These are phyloP conservation scores for Aphelinus certus DNA, from an alignment of 1,140 invertebrate species.

Conservation along the genomic window DNA sequence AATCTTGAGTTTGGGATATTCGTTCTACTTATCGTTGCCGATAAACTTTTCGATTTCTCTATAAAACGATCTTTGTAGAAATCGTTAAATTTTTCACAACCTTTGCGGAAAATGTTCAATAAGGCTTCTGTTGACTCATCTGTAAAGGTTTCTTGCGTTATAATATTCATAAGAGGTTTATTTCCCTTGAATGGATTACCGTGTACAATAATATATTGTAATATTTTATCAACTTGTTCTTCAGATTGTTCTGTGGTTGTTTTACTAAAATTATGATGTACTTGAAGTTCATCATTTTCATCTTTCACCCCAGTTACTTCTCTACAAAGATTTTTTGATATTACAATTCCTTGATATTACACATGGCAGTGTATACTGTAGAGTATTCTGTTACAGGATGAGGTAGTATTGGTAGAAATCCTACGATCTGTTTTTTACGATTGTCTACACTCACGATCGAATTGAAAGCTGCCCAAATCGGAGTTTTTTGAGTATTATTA, in stretches of 20 bases:
- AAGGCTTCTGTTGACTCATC: neutral
- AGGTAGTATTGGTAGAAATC: conserved; percentile 29
- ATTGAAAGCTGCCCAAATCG: conserved; percentile 30
- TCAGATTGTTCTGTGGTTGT: neutral
- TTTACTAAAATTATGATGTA: neutral
- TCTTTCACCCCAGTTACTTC: neutral
- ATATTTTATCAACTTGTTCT: neutral
- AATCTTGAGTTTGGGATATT: neutral
- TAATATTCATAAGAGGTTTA: neutral
- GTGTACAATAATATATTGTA: neutral
- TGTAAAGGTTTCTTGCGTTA: neutral
- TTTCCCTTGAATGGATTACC: neutral
- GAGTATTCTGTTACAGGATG: conserved; percentile 22
- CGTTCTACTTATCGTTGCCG: neutral
- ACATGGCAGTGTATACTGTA: conserved; percentile 32
- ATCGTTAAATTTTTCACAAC: neutral
- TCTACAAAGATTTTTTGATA: neutral
- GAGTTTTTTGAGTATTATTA: conserved; percentile 1
- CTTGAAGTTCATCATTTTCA: neutral
- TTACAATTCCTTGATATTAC: conserved; percentile 28
- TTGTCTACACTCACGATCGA: conserved; percentile 15
- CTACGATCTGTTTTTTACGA: conserved; percentile 5
- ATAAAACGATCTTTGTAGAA: neutral
- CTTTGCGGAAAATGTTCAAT: neutral
- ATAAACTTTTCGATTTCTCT: neutral